Base-by-base conservation (phyloP, 2,888 invertebrate genomes). In the Saturnia pavonia region DNA sequence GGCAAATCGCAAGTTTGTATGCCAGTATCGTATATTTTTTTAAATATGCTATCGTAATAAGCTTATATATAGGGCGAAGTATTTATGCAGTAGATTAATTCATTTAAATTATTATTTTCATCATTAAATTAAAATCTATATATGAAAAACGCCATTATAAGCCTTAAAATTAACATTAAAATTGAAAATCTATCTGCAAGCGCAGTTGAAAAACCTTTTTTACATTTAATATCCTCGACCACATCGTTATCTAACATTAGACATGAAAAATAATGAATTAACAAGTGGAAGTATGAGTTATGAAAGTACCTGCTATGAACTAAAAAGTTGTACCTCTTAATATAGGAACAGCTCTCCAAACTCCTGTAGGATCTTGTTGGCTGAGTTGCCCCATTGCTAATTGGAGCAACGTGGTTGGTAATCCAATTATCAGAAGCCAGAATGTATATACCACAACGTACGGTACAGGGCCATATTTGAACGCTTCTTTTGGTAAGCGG, bases 261-360 rank as follows among this genome's bases (percentile, higher is more conserved):
- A 19, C 8, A 48, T 48, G 48, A 48, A 48, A 19, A 48, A 25
- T 8, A 57, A 42, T 12, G 12, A 57, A 69, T 48, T 45, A 27
- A 63, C 45, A 1, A 57, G 25, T 0, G 7, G 40, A 27, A 12
- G 0, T 27, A 14, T 60, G 14, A 8, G 6, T 12, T 4, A 54
- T 12, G 11, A 3, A 54, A 54, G 22, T 54, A 48, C 16, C 19
- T 2, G 48, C 19, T 48, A 48, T 48, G 48, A 48, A 19, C 6
- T 48, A 48, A 54, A 54, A n/a, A 25, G 2, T 11, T 8, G 74
- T 76, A 96, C 96, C 96, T 95, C 94, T 95, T 76, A 96, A 94
- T 81, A 96, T 94, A 51, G 96, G 96, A 68, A 96, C 95, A 9
- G 95, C 96, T 77, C 96, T 94, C 95, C 95, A 96, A 14, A 95